phyloP scores from a whole-genome alignment of 2,113 vertebrate genomes.

The Microtus montanus region DNA sequence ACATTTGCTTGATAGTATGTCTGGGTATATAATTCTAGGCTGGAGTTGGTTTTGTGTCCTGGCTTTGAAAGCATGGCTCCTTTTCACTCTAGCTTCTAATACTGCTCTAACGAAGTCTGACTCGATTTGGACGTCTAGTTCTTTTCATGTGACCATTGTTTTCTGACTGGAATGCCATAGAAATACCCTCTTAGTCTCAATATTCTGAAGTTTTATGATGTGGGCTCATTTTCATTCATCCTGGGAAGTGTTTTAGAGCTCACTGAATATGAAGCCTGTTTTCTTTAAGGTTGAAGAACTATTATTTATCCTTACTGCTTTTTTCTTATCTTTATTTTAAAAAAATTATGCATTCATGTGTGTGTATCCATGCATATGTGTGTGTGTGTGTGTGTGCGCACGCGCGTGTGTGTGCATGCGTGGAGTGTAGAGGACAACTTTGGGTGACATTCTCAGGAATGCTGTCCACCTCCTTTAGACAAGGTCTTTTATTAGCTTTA shows the following conservation, averaged over 20 bases:
- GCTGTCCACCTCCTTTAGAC: not conserved
- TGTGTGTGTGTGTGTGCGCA: fast-evolving
- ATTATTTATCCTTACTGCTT: not conserved
- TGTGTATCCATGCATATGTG: no score
- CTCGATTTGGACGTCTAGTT: not conserved
- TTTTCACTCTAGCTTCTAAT: not conserved
- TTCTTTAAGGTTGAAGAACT: slow-evolving; percentile 29
- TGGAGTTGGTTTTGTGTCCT: not conserved
- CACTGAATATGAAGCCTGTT: not conserved
- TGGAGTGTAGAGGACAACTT: not conserved
- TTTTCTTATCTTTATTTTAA: not conserved
- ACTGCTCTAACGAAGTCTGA: not conserved
- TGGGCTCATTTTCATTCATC: not conserved
- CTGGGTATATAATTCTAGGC: not conserved
- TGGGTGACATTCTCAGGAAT: not conserved
- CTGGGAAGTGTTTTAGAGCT: not conserved
- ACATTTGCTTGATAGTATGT: not conserved
- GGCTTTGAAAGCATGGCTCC: not conserved
- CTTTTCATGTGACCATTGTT: slow-evolving; percentile 20
- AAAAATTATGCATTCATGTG: not conserved
- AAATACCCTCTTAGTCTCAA: not conserved
- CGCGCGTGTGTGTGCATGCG: no score
- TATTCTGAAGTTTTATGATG: not conserved
- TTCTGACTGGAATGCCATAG: not conserved
- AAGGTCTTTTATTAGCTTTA: not conserved